Evolutionary conservation across 1,140 invertebrate genomes (phyloP), one percentile per base, ranked within the genome.

Genomic region (Platyscapa corneri): DNA sequence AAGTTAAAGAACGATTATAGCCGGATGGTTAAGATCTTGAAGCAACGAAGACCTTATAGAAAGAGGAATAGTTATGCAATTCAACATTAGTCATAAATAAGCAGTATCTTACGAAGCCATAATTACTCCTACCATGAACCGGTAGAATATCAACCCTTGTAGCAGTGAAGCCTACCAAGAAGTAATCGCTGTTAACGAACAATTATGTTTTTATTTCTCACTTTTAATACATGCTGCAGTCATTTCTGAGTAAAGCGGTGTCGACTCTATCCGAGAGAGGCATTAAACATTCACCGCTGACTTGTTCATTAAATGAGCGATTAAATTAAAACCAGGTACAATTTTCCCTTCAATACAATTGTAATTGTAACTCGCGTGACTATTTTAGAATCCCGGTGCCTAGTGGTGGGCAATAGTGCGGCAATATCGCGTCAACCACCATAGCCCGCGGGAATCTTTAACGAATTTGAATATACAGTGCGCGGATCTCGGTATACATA

Each of bases 391-490:
- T 60, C 32, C 23, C 75, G 75, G 14, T 46, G 39, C 64, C 18
- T 2, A 81, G n/a, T 27, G 27, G 70, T 37, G 30, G 20, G 37
- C 37, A 30, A 46, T 39, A 56, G 16, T 0, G 14, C 1, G 32
- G 32, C n/a, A 42, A 37, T 32, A 37, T 65, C 70, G 74, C 53
- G 16, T n/a, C 20, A 37, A 37, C 32, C 32, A 0, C 56, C 46
- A 53, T 46, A 12, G 34, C 78, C 70, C 72, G 8, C 56, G 84
- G 84, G 84, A 82, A 78, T 65, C 72, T 86, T 82, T 60, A 82
- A 20, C 84, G 80, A 77, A 86, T 86, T 82, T 82, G 79, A 82
- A 82, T 85, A 85, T 76, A 79, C 60, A 85, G 46, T n/a, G 46
- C 10, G 3, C 1, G 16, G n/a, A 3, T 30, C 79, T 5, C 23